A percentile compares a stretch with the other conserved stretches of the same genome.
Evolutionary conservation across 92 coral and sea anemone genomes (phyloP).

Genomic region (Zoanthus sansibaricus): DNA sequence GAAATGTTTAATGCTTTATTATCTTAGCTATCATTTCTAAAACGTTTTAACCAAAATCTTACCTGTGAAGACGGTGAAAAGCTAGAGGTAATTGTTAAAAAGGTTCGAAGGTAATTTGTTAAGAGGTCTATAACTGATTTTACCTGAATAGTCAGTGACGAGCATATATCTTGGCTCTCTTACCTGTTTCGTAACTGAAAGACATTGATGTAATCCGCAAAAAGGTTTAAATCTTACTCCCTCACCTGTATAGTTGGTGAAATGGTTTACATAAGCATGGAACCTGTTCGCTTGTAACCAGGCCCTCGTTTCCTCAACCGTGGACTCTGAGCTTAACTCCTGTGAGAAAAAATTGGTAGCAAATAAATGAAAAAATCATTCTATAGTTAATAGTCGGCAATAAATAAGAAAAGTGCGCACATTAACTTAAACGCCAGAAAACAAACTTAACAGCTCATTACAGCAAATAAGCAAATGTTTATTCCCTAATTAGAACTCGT

Average conservation of each 20-base stretch:
- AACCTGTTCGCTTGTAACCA: slow-evolving; percentile 95
- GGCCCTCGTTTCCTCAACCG: slow-evolving; percentile 91
- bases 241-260: slow-evolving; percentile 91
- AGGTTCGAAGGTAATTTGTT: no score
- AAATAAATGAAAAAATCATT: background rate
- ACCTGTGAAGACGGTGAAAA: no score
- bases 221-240: background rate
- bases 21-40: background rate
- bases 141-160: no score
- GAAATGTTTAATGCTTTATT: background rate
- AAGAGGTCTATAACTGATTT: no score
- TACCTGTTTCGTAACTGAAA: no score
- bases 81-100: no score
- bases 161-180: no score
- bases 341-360: slow-evolving; percentile 12
- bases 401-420: background rate
- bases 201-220: background rate
- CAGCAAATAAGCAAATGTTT: no score
- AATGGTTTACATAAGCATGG: slow-evolving; percentile 77
- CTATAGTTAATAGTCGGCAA: background rate
- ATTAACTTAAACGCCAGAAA: background rate
- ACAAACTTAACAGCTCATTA: no score
- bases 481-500: no score
- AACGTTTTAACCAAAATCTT: no score
- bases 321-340: slow-evolving; percentile 84